A percentile compares a stretch with the other conserved stretches of the same genome.
phyloP scores from a whole-genome alignment of 1,140 invertebrate genomes.

The Solenopsis invicta region DNA sequence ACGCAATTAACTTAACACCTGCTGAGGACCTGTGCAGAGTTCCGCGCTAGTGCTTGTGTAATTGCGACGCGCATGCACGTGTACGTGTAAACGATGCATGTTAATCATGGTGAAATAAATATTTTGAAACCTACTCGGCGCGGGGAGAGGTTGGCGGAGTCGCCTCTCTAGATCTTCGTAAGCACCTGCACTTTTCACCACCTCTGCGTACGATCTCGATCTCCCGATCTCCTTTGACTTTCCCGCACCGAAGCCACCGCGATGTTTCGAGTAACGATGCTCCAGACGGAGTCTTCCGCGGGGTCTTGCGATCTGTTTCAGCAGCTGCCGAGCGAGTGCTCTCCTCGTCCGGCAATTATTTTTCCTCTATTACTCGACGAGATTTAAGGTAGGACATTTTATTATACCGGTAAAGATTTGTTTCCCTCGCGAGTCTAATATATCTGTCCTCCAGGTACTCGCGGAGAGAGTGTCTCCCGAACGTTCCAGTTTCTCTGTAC shows the following conservation, averaged over 20 bases:
- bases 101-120: slow-evolving; percentile 74
- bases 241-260: background rate
- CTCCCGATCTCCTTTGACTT: background rate
- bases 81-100: slow-evolving; percentile 58
- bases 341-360: slow-evolving; percentile 1
- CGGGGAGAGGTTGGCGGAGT: background rate
- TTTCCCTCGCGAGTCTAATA: background rate
- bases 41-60: slow-evolving; percentile 49
- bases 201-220: background rate
- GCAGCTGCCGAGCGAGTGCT: background rate
- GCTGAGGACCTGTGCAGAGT: slow-evolving; percentile 57
- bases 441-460: background rate
- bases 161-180: background rate
- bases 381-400: slow-evolving; percentile 14
- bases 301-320: slow-evolving; percentile 15
- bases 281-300: background rate
- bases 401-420: slow-evolving; percentile 13
- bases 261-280: background rate
- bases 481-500: background rate
- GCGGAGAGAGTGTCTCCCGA: too few species aligned
- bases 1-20: slow-evolving; percentile 74
- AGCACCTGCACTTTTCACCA: background rate
- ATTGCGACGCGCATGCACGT: slow-evolving; percentile 46
- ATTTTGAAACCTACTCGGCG: slow-evolving; percentile 63
- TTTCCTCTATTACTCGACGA: slow-evolving; percentile 22